Conservation (phyloP, 2,113 vertebrate species). For the Lamprologus sp. region DNA sequence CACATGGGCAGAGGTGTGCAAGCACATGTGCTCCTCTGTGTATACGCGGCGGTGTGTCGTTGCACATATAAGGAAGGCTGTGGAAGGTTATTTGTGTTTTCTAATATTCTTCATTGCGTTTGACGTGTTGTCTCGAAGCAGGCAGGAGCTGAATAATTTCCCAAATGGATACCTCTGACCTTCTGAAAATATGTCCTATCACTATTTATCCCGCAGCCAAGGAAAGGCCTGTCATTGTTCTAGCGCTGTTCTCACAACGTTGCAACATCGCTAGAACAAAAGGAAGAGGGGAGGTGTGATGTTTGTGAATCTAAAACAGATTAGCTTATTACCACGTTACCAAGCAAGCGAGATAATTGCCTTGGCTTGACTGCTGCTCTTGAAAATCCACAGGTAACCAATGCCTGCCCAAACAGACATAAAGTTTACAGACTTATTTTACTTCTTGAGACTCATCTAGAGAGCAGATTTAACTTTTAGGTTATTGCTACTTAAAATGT, state of each 20-base stretch:
- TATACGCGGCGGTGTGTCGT: background rate
- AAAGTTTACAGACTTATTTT: background rate
- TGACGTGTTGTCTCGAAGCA: slow-evolving; percentile 44
- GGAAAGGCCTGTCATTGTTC: slow-evolving; percentile 40
- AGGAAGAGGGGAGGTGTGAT: background rate
- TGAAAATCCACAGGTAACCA: background rate
- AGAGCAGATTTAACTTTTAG: background rate
- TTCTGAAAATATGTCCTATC: slow-evolving; percentile 61
- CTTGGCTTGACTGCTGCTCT: background rate
- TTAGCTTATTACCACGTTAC: background rate
- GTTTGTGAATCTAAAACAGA: background rate
- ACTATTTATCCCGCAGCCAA: background rate
- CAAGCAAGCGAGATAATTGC: background rate
- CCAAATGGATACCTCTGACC: slow-evolving; percentile 66
- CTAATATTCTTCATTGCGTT: slow-evolving; percentile 50
- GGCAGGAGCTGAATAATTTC: slow-evolving; percentile 60
- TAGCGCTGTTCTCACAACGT: background rate
- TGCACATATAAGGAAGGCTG: background rate
- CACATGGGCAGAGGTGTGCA: background rate
- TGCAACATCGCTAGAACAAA: background rate
- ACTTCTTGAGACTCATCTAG: background rate
- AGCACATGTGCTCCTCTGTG: background rate
- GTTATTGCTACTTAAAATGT: slow-evolving; percentile 51
- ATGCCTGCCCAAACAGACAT: background rate
- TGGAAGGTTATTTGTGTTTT: slow-evolving; percentile 53